Evolutionary conservation across 2,113 vertebrate species (phyloP), one percentile per base, ranked within the genome.

Genomic region (Thalassoma bifasciatum): DNA sequence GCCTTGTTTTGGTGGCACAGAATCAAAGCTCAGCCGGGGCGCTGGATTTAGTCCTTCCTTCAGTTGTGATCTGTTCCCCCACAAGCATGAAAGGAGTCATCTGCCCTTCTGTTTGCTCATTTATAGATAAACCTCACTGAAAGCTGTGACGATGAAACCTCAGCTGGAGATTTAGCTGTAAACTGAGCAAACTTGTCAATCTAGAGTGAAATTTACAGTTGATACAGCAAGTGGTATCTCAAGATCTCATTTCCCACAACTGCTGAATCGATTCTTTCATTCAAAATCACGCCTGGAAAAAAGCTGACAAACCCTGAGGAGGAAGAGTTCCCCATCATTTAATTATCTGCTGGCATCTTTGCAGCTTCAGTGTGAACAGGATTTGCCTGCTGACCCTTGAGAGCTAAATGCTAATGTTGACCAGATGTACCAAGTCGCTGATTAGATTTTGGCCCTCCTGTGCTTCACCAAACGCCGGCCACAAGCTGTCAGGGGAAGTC

Each of bases 321-420:
- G 69, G 66, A 64, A 68, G 56, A 19, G 47, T 82, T 75, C 79
- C 71, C 68, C 70, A 65, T 79, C 66, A 72, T 82, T 61, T 76
- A 72, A 82, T 87, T 77, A 76, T 86, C 38, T 47, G 64, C 68
- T 87, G 83, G 79, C 83, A 64, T 72, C 54, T 22, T 62, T 13
- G 26, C 82, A 40, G 77, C 72, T 64, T 77, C 69, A 56, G 84
- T 84, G 89, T 77, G 81, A 84, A 82, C 80, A 83, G 49, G 13
- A 50, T 50, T 86, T 79, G 86, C 75, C 80, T 81, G 69, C 77
- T 88, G 87, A 90, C 88, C 89, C 82, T n/a, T 10, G 65, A 68
- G 75, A 79, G 24, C 77, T 44, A 46, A 71, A 82, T 82, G 83
- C 84, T 89, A 91, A 92, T 90, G 87, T 70, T 82, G 82, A 90